phyloP scores from a whole-genome alignment of 2,113 vertebrate species.

The Cephalopterus ornatus region DNA sequence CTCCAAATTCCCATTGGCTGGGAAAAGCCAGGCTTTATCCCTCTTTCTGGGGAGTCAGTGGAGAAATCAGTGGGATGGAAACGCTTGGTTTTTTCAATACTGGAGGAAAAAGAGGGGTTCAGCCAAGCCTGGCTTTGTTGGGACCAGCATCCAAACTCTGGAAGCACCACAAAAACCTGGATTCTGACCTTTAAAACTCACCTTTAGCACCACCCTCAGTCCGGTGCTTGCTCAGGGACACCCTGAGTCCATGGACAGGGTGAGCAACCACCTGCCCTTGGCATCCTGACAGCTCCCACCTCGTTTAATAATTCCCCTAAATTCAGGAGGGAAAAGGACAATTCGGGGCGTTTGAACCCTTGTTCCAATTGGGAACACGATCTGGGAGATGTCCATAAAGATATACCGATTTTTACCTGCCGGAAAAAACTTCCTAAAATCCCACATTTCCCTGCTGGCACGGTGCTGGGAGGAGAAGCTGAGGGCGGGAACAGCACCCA shows the following conservation, averaged over 20 bases:
- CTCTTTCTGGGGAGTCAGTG: not conserved
- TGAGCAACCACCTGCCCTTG: accelerated
- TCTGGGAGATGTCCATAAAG: not conserved
- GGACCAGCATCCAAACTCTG: not conserved
- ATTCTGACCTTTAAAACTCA: not conserved
- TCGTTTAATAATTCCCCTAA: not conserved
- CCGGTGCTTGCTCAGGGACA: not conserved
- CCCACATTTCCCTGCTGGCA: not conserved
- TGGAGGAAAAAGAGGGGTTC: too few species aligned
- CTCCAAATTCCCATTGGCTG: not conserved
- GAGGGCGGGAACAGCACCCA: not conserved
- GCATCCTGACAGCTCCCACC: not conserved
- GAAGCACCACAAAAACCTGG: not conserved
- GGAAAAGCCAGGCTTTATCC: not conserved
- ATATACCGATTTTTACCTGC: not conserved
- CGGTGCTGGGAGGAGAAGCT: not conserved
- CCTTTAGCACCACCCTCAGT: not conserved
- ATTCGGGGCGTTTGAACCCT: not conserved
- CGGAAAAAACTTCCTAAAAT: not conserved
- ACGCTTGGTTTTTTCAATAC: not conserved
- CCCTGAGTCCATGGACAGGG: accelerated
- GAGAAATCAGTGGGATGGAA: not conserved
- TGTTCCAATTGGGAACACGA: not conserved
- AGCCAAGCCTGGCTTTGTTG: not conserved
- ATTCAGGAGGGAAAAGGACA: not conserved